phyloP scores from a whole-genome alignment of 2,113 vertebrate species.

The Hypomesus transpacificus region DNA sequence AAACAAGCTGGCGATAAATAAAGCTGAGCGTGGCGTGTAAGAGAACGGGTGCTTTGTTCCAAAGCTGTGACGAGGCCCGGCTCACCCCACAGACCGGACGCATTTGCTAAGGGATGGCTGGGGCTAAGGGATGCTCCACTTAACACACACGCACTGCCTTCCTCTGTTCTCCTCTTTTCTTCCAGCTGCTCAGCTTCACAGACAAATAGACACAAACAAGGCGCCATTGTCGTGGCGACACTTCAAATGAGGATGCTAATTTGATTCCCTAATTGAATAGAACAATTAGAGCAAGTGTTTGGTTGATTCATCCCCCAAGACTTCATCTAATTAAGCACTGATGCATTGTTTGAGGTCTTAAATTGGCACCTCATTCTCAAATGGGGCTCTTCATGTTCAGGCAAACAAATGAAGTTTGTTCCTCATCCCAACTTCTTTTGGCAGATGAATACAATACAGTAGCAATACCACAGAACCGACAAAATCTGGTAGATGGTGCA shows the following conservation, averaged over 20 bases:
- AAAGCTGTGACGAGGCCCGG: slow-evolving; percentile 49
- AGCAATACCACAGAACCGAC: slow-evolving; percentile 14
- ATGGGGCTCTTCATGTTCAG: slow-evolving; percentile 54
- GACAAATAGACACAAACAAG: slow-evolving; percentile 73
- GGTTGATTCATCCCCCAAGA: slow-evolving; percentile 75
- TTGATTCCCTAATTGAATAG: slow-evolving; percentile 78
- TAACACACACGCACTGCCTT: slow-evolving; percentile 41
- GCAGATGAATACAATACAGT: slow-evolving; percentile 20
- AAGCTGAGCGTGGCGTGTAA: slow-evolving; percentile 80
- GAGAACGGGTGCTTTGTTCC: slow-evolving; percentile 81
- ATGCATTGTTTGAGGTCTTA: slow-evolving; percentile 68
- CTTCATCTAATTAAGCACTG: slow-evolving; percentile 74
- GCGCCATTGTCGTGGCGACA: slow-evolving; percentile 65
- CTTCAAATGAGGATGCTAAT: slow-evolving; percentile 71
- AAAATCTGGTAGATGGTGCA: slow-evolving; percentile 20
- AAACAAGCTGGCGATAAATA: slow-evolving; percentile 98
- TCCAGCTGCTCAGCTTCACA: slow-evolving; percentile 51
- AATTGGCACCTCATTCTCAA: slow-evolving; percentile 68
- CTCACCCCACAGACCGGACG: slow-evolving; percentile 37
- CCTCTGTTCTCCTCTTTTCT: slow-evolving; percentile 53
- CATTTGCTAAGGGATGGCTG: slow-evolving; percentile 64
- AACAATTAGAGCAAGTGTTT: slow-evolving; percentile 77
- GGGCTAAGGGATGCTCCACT: slow-evolving; percentile 64
- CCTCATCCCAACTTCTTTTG: slow-evolving; percentile 37
- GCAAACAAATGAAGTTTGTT: slow-evolving; percentile 48